Conservation (phyloP, 2,888 invertebrate genomes). For the Lochmaea capreae region DNA sequence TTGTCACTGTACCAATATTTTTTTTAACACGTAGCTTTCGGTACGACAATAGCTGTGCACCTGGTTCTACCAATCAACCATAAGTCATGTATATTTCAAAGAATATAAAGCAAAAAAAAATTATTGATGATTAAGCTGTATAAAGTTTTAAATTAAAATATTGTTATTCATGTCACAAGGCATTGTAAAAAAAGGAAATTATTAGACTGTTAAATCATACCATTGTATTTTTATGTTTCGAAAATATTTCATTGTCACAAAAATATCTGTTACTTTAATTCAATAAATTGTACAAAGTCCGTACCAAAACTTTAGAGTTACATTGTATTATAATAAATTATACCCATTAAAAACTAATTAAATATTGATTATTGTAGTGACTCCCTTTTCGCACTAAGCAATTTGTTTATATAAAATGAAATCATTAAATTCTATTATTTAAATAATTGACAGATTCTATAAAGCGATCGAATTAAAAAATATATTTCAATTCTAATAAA, state of each 20-base stretch:
- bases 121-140: not conserved
- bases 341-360: not conserved
- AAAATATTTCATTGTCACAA: not conserved
- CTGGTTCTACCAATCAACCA: not conserved
- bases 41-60: not conserved
- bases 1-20: not conserved
- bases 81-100: conserved; percentile 1
- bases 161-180: not conserved
- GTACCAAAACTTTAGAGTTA: not conserved
- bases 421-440: not conserved
- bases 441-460: not conserved
- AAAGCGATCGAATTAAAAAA: not conserved
- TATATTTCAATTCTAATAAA: not conserved
- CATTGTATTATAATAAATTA: not conserved
- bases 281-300: not conserved
- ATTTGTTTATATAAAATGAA: not conserved
- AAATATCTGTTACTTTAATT: too few relatives aligned
- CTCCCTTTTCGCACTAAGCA: not conserved
- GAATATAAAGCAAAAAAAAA: not conserved
- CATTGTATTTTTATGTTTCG: not conserved
- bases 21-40: not conserved
- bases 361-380: not conserved
- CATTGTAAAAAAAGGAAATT: not conserved
- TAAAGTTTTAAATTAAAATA: not conserved
- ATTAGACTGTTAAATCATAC: not conserved